Percentiles rank a stretch among this genome's conserved stretches.
These are phyloP conservation scores for Eudemis profundana DNA, from an alignment of 2,888 invertebrate genomes.

Conservation along the genomic window DNA sequence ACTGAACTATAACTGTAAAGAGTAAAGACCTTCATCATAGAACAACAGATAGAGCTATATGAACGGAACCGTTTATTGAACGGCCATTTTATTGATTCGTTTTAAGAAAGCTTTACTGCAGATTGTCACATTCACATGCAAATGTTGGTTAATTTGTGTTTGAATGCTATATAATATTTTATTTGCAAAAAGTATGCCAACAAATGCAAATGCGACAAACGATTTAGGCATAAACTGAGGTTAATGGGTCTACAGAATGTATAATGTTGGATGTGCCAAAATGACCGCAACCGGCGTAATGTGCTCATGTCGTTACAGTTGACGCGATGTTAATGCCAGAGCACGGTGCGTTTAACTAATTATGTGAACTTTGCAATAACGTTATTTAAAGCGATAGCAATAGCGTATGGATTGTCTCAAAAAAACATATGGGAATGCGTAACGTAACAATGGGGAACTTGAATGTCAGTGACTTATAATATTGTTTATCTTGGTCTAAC, in stretches of 20 bases:
- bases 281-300: constrained; percentile 18
- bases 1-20: background rate
- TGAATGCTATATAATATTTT: background rate
- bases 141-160: background rate
- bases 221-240: constrained; percentile 16
- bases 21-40: too few relatives aligned
- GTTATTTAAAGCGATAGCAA: constrained; percentile 39
- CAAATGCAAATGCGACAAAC: constrained; percentile 2
- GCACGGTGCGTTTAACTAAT: constrained; percentile 44
- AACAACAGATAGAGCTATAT: background rate
- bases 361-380: constrained; percentile 46
- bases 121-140: background rate
- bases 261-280: constrained; percentile 16
- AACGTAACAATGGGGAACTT: constrained; percentile 46
- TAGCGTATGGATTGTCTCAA: constrained; percentile 33
- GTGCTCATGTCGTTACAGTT: constrained; percentile 16
- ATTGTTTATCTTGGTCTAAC: constrained; percentile 39
- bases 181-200: background rate
- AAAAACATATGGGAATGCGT: constrained; percentile 47
- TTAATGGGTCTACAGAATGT: constrained; percentile 14
- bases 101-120: background rate
- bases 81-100: background rate
- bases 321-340: constrained; percentile 43
- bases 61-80: too few relatives aligned
- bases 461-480: constrained; percentile 43